These are phyloP conservation scores for Gila robusta DNA, from an alignment of 2,797 vertebrate species.

Conservation along the genomic window DNA sequence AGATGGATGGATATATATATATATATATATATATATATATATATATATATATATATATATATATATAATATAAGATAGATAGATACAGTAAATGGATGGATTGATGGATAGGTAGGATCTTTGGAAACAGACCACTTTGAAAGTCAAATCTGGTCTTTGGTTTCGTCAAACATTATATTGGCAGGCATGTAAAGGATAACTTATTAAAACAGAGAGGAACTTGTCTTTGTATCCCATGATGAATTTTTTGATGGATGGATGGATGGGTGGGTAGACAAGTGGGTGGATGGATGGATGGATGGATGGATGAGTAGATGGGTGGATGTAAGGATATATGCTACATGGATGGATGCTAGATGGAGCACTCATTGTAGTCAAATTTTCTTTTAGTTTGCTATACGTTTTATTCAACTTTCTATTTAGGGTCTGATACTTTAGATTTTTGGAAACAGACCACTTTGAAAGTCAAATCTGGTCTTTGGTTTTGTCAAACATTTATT, in stretches of 20 bases:
- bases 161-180: constrained; percentile 36
- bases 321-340: not conserved
- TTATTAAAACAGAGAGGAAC: constrained; percentile 27
- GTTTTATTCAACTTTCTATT: not conserved
- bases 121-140: constrained; percentile 5
- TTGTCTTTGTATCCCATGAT: constrained; percentile 10
- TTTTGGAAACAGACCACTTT: not conserved
- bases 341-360: not conserved
- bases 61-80: too few relatives aligned
- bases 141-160: constrained; percentile 18
- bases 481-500: constrained; percentile 34
- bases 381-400: too few relatives aligned
- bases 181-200: not conserved
- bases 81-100: not conserved
- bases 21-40: too few relatives aligned
- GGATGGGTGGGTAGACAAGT: not conserved
- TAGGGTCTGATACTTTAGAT: not conserved
- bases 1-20: not conserved
- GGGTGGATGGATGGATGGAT: too few relatives aligned
- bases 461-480: constrained; percentile 13
- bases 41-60: too few relatives aligned
- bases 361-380: too few relatives aligned
- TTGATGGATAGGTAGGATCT: not conserved
- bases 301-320: not conserved
- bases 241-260: not conserved